Conservation (phyloP, 1,140 invertebrate species). For the Zaprionus inermis region DNA sequence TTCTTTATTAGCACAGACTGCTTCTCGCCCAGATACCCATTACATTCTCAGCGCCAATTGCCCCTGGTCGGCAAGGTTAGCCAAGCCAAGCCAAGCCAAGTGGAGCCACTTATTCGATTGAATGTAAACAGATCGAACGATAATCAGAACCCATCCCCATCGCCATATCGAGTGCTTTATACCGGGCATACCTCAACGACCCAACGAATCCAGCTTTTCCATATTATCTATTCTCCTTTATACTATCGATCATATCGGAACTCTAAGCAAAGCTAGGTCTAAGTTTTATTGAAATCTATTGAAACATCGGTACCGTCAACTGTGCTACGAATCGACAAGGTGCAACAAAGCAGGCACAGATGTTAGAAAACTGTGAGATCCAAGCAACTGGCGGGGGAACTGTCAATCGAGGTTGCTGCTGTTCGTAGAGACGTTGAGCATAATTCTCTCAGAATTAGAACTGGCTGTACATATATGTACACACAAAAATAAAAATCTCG, state of each 20-base stretch:
- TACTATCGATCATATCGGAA: too few species aligned
- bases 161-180: too few species aligned
- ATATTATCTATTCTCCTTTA: too few species aligned
- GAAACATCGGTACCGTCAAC: too few species aligned
- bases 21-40: slow-evolving; percentile 27
- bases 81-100: background rate
- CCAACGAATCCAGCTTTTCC: background rate
- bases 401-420: slow-evolving; percentile 25
- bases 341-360: too few species aligned
- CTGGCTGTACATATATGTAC: slow-evolving; percentile 52
- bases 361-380: slow-evolving; percentile 18
- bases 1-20: slow-evolving; percentile 49
- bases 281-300: too few species aligned
- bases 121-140: slow-evolving; percentile 40
- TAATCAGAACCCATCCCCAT: background rate
- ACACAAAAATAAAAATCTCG: slow-evolving; percentile 45
- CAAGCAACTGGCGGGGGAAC: background rate
- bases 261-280: too few species aligned
- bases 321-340: too few species aligned
- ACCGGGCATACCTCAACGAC: too few species aligned
- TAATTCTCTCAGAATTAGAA: slow-evolving; percentile 47
- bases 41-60: slow-evolving; percentile 29
- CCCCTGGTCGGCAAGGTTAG: slow-evolving; percentile 2
- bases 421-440: background rate
- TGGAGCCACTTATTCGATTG: slow-evolving; percentile 27